Base-by-base conservation (phyloP, 2,113 vertebrate genomes). In the Heteronetta atricapilla region DNA sequence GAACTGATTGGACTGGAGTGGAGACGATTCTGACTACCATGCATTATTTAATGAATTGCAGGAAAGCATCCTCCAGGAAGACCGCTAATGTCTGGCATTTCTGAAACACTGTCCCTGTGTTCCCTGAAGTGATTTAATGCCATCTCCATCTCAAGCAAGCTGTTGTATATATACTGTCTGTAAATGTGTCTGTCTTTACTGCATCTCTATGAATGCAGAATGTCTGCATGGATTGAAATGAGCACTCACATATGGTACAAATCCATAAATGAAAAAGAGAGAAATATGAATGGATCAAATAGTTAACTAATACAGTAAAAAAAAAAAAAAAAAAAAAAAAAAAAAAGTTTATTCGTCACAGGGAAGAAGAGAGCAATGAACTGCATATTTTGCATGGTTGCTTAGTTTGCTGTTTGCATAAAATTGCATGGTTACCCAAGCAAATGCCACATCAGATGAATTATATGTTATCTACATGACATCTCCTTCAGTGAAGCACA, bases 391-490 rank as follows among this genome's bases (percentile, higher is more conserved):
- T 94, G 59, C 66, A 92, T 1, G 5, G 66, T 79, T 89, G 83
- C 74, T 84, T 92, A 26, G 88, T 29, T 93, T 66, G 62, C 86
- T 75, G 44, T 59, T 95, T 66, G 59, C 62, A 82, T 69, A 83
- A 66, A 42, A 90, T 58, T 63, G 56, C 76, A 7, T 5, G 42
- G 85, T 74, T 90, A 70, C 72, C 31, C 6, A 0, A 92, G 86
- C 83, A 94, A 87, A 95, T 85, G 96, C 74, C 93, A 92, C 93
- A 93, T 96, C 92, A 95, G 66, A 93, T 84, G 86, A 73, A 21
- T 76, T 86, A 23, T 86, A 53, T 82, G 53, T 82, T 83, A 95
- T 87, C 52, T 70, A 20, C 36, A 11, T 90, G 96, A 69, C 92
- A 85, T 82, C 73, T 94, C 80, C 80, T 78, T 75, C 69, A 76